phyloP scores from a whole-genome alignment of 2,888 invertebrate species.

The Adelognathus sp. region DNA sequence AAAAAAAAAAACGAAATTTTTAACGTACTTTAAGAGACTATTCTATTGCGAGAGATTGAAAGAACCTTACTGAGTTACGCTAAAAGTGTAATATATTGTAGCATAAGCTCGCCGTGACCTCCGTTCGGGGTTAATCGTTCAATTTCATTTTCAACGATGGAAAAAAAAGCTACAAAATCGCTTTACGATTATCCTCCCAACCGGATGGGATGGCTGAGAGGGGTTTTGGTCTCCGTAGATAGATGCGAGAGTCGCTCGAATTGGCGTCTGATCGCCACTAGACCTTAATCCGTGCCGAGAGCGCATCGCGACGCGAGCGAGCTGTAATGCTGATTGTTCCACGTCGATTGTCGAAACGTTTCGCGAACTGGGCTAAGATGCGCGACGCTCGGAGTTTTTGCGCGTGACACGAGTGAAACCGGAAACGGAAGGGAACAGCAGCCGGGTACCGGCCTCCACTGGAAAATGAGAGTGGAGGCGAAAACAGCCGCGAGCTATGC shows the following conservation, averaged over 20 bases:
- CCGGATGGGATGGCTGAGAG: not conserved
- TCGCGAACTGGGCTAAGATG: conserved; percentile 71
- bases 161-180: conserved; percentile 15
- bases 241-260: conserved; percentile 54
- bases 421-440: conserved; percentile 45
- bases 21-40: no score
- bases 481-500: conserved; percentile 1
- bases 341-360: conserved; percentile 57
- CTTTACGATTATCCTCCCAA: conserved; percentile 29
- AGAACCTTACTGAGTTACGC: no score
- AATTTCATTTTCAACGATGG: not conserved
- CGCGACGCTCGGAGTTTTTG: conserved; percentile 18
- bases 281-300: conserved; percentile 73
- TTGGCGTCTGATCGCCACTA: conserved; percentile 74
- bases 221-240: conserved; percentile 40
- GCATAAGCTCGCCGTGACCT: not conserved
- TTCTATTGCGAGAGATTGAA: no score
- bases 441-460: conserved; percentile 10
- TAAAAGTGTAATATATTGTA: no score
- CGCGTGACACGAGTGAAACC: conserved; percentile 32
- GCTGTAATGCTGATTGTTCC: conserved; percentile 70
- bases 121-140: not conserved
- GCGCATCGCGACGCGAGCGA: conserved; percentile 58
- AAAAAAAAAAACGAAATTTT: no score
- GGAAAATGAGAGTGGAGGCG: conserved; percentile 7